Conservation (phyloP, 2,888 invertebrate species). For the Metacarcinus magister region DNA sequence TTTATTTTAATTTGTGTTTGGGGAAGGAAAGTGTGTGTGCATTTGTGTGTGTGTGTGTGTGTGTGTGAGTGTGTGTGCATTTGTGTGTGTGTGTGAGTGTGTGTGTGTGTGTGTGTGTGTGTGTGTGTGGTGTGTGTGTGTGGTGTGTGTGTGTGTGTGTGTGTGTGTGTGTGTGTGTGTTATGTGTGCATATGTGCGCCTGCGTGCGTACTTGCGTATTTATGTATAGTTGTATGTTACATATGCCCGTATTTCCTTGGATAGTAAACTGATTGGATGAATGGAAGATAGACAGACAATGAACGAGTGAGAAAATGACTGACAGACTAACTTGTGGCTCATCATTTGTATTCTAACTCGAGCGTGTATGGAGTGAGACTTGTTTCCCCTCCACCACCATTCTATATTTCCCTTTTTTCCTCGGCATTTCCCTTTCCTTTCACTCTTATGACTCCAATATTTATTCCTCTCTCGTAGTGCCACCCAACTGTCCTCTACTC, state of each 20-base stretch:
- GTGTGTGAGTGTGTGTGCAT: not conserved
- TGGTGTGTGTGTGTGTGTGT: not conserved
- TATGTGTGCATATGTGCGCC: no score
- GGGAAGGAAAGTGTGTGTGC: not conserved
- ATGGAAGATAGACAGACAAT: not conserved
- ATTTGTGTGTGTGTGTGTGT: no score
- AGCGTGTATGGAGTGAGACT: not conserved
- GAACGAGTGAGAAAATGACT: not conserved
- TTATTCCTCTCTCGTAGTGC: not conserved
- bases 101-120: not conserved
- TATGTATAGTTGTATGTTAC: not conserved
- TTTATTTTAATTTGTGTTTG: not conserved
- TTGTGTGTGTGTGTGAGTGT: not conserved
- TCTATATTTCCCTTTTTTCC: not conserved
- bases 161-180: not conserved
- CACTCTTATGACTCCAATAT: not conserved
- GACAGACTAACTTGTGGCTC: not conserved
- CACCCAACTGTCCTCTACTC: not conserved
- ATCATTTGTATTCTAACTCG: not conserved
- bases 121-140: not conserved
- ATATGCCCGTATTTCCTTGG: not conserved
- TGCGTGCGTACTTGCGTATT: not conserved
- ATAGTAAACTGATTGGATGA: not conserved
- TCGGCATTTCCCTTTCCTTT: not conserved
- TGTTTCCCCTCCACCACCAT: not conserved